These are phyloP conservation scores for Caiman crocodilus DNA, from an alignment of 2,797 vertebrate species.

Conservation along the genomic window DNA sequence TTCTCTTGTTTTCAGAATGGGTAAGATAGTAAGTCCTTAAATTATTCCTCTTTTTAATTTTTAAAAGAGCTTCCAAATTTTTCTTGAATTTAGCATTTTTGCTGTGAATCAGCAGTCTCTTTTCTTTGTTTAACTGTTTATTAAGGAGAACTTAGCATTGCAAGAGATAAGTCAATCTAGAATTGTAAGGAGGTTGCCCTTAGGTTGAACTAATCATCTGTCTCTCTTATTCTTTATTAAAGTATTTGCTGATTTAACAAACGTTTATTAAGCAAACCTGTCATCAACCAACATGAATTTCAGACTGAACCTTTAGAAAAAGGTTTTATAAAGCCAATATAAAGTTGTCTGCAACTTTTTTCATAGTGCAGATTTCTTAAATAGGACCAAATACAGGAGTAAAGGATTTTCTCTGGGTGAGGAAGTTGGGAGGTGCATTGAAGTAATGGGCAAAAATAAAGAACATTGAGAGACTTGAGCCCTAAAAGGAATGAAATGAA, in stretches of 20 bases:
- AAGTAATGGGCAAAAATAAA: neutral
- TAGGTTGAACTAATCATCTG: neutral
- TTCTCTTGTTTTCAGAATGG: neutral
- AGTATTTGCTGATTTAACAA: neutral
- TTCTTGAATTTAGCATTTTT: neutral
- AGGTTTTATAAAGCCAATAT: neutral
- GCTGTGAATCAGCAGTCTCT: neutral
- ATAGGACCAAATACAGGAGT: neutral
- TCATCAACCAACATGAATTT: neutral
- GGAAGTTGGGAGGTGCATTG: neutral
- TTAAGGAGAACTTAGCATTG: neutral
- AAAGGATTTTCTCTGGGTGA: neutral
- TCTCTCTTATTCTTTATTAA: neutral
- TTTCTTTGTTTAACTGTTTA: no score
- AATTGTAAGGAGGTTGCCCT: neutral
- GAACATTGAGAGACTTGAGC: neutral
- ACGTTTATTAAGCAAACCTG: neutral
- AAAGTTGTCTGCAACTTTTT: neutral
- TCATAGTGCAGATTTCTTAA: neutral
- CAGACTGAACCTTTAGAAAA: neutral
- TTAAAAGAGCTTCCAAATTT: neutral
- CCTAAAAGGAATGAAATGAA: neutral
- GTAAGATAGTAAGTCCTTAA: neutral
- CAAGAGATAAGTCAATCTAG: conserved; percentile 14
- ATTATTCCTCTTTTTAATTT: rapidly evolving